phyloP scores from a whole-genome alignment of 2,888 invertebrate species.

The Cephus runcator region DNA sequence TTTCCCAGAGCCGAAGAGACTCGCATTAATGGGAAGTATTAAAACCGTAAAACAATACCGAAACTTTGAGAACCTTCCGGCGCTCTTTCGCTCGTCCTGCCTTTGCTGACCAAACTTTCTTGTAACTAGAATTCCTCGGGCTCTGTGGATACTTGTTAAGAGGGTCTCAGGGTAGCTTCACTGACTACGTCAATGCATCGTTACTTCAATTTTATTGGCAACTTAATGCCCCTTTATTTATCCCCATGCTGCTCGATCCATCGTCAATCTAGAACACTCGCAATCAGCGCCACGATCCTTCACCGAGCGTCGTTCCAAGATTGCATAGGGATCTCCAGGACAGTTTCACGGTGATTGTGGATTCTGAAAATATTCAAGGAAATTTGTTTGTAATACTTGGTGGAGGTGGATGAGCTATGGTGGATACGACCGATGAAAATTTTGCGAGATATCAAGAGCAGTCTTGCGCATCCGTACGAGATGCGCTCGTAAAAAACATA shows the following conservation, averaged over 20 bases:
- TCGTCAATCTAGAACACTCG: too few species aligned
- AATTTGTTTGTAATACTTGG: too few species aligned
- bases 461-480: not conserved
- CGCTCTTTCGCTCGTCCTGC: constrained; percentile 25
- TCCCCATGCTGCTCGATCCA: too few species aligned
- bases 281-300: too few species aligned
- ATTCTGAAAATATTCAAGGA: too few species aligned
- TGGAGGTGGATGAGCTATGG: too few species aligned
- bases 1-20: not conserved
- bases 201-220: constrained; percentile 37
- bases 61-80: constrained; percentile 28
- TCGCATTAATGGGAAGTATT: constrained; percentile 29
- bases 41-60: constrained; percentile 43
- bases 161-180: constrained; percentile 19
- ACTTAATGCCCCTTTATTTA: constrained; percentile 30
- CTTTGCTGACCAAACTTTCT: constrained; percentile 38
- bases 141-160: constrained; percentile 16
- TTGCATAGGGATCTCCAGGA: too few species aligned
- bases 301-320: too few species aligned
- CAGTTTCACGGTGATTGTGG: too few species aligned
- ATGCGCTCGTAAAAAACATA: constrained; percentile 31
- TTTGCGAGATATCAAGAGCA: constrained; percentile 25
- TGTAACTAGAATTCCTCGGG: constrained; percentile 13
- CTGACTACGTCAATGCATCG: constrained; percentile 29
- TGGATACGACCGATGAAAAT: constrained; percentile 3